A percentile compares a stretch with the other conserved stretches of the same genome.
These are phyloP conservation scores for Craseonycteris thonglongyai DNA, from an alignment of 2,113 vertebrate species.

Conservation along the genomic window DNA sequence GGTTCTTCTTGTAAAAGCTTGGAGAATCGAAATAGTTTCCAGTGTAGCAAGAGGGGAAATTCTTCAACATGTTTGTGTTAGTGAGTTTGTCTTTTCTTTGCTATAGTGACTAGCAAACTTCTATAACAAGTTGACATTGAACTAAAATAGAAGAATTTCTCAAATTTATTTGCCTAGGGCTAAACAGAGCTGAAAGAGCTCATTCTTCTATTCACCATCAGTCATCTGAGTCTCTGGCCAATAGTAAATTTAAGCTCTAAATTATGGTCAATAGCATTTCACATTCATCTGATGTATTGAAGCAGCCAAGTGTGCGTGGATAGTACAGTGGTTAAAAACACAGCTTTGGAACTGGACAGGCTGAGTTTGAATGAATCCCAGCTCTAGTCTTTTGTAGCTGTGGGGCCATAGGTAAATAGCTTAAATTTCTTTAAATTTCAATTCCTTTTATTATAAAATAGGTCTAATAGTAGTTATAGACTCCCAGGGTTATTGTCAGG, in stretches of 20 bases:
- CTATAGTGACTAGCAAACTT: neutral
- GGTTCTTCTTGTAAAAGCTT: neutral
- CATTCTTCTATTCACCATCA: neutral
- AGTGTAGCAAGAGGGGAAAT: neutral
- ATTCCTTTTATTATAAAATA: neutral
- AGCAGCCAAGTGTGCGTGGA: neutral
- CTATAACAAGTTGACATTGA: neutral
- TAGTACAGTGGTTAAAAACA: neutral
- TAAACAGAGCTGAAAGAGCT: neutral
- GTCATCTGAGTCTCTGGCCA: neutral
- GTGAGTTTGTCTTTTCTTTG: neutral
- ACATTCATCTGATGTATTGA: neutral
- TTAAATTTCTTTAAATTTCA: neutral
- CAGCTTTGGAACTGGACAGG: neutral
- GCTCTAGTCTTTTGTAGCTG: neutral
- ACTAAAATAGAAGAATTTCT: neutral
- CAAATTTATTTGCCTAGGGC: neutral
- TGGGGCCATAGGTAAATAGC: neutral
- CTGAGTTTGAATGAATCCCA: neutral
- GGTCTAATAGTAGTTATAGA: neutral
- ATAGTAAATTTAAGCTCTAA: neutral
- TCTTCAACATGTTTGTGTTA: neutral
- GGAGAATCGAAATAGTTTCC: neutral
- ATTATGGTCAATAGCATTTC: neutral
- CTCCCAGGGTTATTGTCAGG: neutral